Evolutionary conservation across 2,797 vertebrate genomes (phyloP).

Genomic region (Sparidentex hasta): DNA sequence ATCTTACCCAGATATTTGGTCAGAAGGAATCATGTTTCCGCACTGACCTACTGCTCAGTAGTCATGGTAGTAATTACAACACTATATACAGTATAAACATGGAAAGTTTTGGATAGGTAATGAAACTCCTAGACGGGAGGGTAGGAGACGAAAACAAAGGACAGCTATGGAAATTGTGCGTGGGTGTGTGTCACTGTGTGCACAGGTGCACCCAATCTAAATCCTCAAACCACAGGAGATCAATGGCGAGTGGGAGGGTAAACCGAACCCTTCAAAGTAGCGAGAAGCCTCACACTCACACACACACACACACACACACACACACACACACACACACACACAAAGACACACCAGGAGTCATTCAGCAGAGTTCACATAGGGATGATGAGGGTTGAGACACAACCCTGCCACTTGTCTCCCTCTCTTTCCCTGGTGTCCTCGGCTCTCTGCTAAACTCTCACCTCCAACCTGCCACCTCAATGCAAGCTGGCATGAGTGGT

Average conservation of each 20-base stretch:
- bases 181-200: conserved; percentile 61
- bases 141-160: conserved; percentile 53
- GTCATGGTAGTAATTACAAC: conserved; percentile 36
- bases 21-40: not conserved
- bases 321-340: conserved; percentile 38
- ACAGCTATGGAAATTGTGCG: conserved; percentile 42
- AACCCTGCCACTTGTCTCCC: conserved; percentile 28
- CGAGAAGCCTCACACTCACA: conserved; percentile 46
- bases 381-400: conserved; percentile 58
- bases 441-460: conserved; percentile 62
- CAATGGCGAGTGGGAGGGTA: conserved; percentile 67
- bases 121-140: conserved; percentile 25
- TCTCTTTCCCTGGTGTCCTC: conserved; percentile 43
- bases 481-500: conserved; percentile 56
- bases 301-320: conserved; percentile 38
- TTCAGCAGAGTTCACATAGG: conserved; percentile 57
- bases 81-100: conserved; percentile 55
- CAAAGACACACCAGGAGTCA: conserved; percentile 27
- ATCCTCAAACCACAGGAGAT: conserved; percentile 72
- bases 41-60: not conserved
- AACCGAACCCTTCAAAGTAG: conserved; percentile 60
- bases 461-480: conserved; percentile 52
- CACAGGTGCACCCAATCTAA: conserved; percentile 77
- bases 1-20: not conserved
- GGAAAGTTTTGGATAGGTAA: conserved; percentile 37